Evolutionary conservation across 2,888 invertebrate genomes (phyloP).

Genomic region (Catotricha subobsoleta): DNA sequence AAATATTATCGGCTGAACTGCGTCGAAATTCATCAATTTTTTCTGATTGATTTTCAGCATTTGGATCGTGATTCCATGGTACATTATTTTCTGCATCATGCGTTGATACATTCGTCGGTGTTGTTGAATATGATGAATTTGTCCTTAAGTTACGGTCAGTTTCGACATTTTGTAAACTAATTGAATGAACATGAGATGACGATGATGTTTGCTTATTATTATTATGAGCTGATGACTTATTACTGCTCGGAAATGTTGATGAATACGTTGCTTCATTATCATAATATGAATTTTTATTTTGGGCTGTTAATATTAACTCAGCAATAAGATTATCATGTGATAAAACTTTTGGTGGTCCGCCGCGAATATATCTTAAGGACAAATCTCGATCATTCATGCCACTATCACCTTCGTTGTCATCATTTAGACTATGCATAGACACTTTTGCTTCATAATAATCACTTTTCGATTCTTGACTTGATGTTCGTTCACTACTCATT

Average conservation of each 20-base stretch:
- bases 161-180: conserved; percentile 52
- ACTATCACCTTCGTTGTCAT: conserved; percentile 12
- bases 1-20: conserved; percentile 50
- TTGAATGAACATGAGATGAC: conserved; percentile 43
- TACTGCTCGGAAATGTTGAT: conserved; percentile 42
- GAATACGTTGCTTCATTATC: conserved; percentile 4
- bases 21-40: conserved; percentile 32
- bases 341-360: conserved; percentile 30
- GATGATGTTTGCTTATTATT: conserved; percentile 24
- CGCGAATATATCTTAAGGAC: no score
- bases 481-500: conserved; percentile 36
- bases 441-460: conserved; percentile 49
- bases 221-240: conserved; percentile 9
- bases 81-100: conserved; percentile 19
- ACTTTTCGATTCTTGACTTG: conserved; percentile 51
- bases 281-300: conserved; percentile 33
- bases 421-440: conserved; percentile 17
- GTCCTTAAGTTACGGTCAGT: conserved; percentile 35
- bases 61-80: not conserved
- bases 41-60: conserved; percentile 2
- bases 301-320: conserved; percentile 28
- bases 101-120: not conserved
- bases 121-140: conserved; percentile 22
- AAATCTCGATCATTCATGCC: conserved; percentile 17
- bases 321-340: conserved; percentile 42